Percentiles rank a stretch among this genome's conserved stretches.
Evolutionary conservation across 2,797 vertebrate species (phyloP).

Genomic region (Nannoperca australis): DNA sequence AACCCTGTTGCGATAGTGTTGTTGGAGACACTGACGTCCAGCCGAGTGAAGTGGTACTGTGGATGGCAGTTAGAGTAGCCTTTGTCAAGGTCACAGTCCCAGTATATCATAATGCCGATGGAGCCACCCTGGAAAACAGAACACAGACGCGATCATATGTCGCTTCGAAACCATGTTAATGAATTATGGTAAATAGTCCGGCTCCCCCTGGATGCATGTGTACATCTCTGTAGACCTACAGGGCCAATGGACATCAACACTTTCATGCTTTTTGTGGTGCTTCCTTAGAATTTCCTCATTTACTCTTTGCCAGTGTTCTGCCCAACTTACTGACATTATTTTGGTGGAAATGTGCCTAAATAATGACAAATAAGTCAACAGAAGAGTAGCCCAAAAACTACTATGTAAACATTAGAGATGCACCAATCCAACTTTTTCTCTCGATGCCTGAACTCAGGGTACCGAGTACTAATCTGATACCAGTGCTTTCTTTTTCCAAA

Average conservation of each 20-base stretch:
- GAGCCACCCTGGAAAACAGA: conserved; percentile 87
- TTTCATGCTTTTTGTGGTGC: not conserved
- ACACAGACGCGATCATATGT: not conserved
- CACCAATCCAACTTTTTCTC: not conserved
- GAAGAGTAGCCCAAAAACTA: not conserved
- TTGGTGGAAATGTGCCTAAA: not conserved
- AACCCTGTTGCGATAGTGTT: conserved; percentile 85
- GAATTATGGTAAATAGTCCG: not conserved
- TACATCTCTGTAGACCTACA: not conserved
- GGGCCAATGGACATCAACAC: too few relatives aligned
- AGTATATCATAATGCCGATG: conserved; percentile 91
- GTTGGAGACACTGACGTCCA: conserved; percentile 83
- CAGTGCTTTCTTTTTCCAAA: not conserved
- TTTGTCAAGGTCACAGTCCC: conserved; percentile 94
- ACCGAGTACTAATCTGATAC: not conserved
- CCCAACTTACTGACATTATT: not conserved
- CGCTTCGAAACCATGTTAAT: not conserved
- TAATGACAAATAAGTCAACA: not conserved
- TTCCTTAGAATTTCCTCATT: not conserved
- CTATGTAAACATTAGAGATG: not conserved
- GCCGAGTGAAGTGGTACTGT: conserved; percentile 88
- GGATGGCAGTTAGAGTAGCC: conserved; percentile 88
- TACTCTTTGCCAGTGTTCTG: not conserved
- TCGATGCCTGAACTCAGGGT: not conserved
- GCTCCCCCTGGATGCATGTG: not conserved